phyloP scores from a whole-genome alignment of 2,888 invertebrate species.

The Philereme vetulata region DNA sequence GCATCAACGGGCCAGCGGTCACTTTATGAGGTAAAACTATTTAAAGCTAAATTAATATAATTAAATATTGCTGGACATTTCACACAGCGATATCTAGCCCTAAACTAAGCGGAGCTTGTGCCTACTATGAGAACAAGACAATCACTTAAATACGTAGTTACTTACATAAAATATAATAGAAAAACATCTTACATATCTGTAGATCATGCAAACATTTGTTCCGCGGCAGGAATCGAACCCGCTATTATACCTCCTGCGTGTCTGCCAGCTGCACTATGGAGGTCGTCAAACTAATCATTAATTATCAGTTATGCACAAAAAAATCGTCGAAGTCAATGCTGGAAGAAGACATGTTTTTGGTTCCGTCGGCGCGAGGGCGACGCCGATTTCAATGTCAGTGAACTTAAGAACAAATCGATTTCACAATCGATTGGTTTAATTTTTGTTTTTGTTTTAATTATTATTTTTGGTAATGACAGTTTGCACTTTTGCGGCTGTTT shows the following conservation, averaged over 20 bases:
- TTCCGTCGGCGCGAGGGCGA: constrained; percentile 14
- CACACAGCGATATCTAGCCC: too few relatives aligned
- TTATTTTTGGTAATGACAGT: not conserved
- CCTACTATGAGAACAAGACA: too few relatives aligned
- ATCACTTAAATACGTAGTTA: too few relatives aligned
- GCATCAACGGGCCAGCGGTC: constrained; percentile 90
- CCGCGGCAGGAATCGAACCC: too few relatives aligned
- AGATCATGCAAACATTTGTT: too few relatives aligned
- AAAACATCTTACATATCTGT: too few relatives aligned
- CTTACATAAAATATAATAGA: not conserved
- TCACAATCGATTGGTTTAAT: constrained; percentile 28
- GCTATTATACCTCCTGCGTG: too few relatives aligned
- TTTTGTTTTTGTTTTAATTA: too few relatives aligned
- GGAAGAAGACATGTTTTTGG: not conserved
- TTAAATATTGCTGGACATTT: too few relatives aligned
- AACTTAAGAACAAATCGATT: constrained; percentile 41
- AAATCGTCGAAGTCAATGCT: not conserved
- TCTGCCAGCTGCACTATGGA: too few relatives aligned
- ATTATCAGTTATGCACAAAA: not conserved
- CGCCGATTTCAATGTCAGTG: constrained; percentile 37
- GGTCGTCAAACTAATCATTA: too few relatives aligned
- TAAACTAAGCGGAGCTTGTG: too few relatives aligned
- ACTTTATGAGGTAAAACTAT: constrained; percentile 86
- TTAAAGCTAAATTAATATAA: constrained; percentile 3
- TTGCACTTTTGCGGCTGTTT: constrained; percentile 16